Conservation (phyloP, 2,113 vertebrate genomes). For the Pheucticus melanocephalus region DNA sequence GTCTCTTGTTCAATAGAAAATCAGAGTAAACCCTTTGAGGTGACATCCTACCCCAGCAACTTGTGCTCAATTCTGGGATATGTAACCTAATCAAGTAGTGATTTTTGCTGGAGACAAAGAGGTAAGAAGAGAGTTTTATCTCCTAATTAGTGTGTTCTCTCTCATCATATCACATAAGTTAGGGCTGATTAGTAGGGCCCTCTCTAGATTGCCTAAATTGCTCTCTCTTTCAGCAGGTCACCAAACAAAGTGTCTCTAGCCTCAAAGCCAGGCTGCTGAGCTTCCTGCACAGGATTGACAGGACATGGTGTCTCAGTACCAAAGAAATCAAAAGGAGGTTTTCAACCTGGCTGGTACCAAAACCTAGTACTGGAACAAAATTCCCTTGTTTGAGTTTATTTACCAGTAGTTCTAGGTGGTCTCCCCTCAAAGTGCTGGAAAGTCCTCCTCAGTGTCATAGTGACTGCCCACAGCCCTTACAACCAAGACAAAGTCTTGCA, state of each 20-base stretch:
- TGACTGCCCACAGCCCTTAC: conserved; percentile 20
- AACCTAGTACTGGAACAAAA: neutral
- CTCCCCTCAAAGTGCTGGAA: conserved; percentile 14
- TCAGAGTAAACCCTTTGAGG: neutral
- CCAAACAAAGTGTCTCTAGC: neutral
- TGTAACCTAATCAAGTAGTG: neutral
- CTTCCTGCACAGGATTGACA: neutral
- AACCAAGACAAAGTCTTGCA: conserved; percentile 40
- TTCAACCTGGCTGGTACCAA: neutral
- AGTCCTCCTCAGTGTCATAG: neutral
- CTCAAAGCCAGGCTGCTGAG: neutral
- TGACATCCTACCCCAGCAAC: neutral
- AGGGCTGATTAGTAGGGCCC: neutral
- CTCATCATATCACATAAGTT: neutral
- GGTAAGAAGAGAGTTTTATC: neutral
- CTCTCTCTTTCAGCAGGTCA: neutral
- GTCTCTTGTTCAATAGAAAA: neutral
- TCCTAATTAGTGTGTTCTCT: neutral
- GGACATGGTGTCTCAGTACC: neutral
- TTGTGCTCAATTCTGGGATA: neutral
- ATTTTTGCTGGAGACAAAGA: neutral
- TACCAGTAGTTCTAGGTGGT: conserved; percentile 46
- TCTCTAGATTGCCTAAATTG: neutral
- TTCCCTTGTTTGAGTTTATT: neutral
- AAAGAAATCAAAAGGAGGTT: neutral